phyloP scores from a whole-genome alignment of 2,797 vertebrate genomes.

The Sandelia bainsii region DNA sequence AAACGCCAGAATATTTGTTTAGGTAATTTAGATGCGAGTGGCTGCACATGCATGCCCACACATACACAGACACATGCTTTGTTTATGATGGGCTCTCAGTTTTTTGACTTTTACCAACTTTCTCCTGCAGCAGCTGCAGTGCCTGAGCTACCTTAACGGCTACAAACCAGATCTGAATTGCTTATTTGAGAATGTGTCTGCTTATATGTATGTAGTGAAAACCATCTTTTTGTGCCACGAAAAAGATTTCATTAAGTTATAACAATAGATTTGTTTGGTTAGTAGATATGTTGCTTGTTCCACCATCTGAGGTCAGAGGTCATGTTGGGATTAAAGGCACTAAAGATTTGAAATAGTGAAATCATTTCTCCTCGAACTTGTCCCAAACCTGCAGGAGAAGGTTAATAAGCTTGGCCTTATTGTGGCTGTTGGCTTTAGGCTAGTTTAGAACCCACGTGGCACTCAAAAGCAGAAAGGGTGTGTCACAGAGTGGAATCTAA shows the following conservation, averaged over 20 bases:
- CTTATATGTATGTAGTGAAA: background rate
- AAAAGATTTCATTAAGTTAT: background rate
- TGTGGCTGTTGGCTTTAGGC: conserved; percentile 51
- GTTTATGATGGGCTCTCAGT: conserved; percentile 36
- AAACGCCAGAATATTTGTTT: conserved; percentile 80
- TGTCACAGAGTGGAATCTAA: background rate
- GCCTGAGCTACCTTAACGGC: conserved; percentile 8
- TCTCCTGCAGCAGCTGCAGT: conserved; percentile 19
- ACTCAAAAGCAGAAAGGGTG: background rate
- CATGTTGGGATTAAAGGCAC: conserved; percentile 6
- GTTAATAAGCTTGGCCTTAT: conserved; percentile 52
- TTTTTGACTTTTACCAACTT: conserved; percentile 40
- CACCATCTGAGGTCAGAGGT: conserved; percentile 1
- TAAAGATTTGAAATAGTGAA: conserved; percentile 18
- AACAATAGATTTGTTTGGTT: background rate
- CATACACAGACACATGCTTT: conserved; percentile 41
- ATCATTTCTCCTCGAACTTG: conserved; percentile 9
- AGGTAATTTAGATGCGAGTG: conserved; percentile 73
- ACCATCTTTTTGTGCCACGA: conserved; percentile 2
- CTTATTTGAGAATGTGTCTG: conserved; percentile 4
- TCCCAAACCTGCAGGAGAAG: conserved; percentile 29
- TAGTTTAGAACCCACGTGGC: conserved; percentile 43
- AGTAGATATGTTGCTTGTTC: background rate
- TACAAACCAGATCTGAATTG: conserved; percentile 26
- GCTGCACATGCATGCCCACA: conserved; percentile 38